A percentile compares a stretch with the other conserved stretches of the same genome.
These are phyloP conservation scores for Maconellicoccus hirsutus DNA, from an alignment of 1,140 invertebrate genomes.

Conservation along the genomic window DNA sequence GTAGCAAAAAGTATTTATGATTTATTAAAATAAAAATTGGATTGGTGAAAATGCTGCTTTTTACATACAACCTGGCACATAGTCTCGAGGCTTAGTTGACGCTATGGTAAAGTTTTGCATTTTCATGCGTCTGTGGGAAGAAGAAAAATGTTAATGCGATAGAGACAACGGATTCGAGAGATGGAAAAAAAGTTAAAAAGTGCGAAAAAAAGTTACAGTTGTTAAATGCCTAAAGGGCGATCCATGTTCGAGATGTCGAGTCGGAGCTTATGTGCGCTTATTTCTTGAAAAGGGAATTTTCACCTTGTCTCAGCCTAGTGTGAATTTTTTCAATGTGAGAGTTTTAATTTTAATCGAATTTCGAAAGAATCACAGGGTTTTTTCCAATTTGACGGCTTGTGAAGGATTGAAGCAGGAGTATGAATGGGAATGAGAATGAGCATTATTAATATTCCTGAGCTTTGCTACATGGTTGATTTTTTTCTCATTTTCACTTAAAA, in stretches of 20 bases:
- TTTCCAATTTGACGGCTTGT: background rate
- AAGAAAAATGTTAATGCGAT: too few species aligned
- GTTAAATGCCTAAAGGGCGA: background rate
- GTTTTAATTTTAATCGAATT: background rate
- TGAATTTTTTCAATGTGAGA: background rate
- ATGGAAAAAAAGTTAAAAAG: background rate
- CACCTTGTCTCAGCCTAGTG: background rate
- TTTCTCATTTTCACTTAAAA: slow-evolving; percentile 1
- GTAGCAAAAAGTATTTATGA: background rate
- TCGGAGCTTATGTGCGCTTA: background rate
- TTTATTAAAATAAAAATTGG: slow-evolving; percentile 6
- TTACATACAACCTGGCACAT: background rate
- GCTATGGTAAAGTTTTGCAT: background rate
- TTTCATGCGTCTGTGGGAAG: background rate
- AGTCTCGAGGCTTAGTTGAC: background rate
- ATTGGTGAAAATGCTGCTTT: background rate
- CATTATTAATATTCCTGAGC: background rate
- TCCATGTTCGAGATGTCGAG: background rate
- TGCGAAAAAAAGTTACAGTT: background rate
- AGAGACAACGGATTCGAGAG: background rate
- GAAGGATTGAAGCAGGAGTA: background rate
- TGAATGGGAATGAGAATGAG: background rate
- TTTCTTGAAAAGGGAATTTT: background rate
- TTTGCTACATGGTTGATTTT: background rate
- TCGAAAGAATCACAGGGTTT: too few species aligned